A percentile compares a stretch with the other conserved stretches of the same genome.
Evolutionary conservation across 2,113 vertebrate species (phyloP).

Genomic region (Catharus bicknelli): DNA sequence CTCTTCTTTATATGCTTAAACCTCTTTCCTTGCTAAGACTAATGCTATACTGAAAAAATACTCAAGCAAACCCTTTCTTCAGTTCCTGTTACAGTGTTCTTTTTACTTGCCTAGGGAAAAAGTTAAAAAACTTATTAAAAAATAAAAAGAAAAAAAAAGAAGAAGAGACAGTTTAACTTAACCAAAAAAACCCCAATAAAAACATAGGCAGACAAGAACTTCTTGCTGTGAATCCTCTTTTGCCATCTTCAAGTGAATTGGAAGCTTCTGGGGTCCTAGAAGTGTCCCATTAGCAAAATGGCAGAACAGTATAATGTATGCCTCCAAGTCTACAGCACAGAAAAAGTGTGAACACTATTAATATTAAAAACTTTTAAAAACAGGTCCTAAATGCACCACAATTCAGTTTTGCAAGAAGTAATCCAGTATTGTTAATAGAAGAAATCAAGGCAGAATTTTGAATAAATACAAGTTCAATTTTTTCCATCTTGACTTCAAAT

Average conservation of each 20-base stretch:
- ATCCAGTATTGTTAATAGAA: neutral
- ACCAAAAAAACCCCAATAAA: rapidly evolving
- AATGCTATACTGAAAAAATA: neutral
- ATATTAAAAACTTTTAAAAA: neutral
- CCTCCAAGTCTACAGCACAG: neutral
- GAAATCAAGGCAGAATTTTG: neutral
- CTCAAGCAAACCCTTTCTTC: neutral
- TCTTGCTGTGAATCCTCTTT: neutral
- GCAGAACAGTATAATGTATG: neutral
- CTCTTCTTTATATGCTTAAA: neutral
- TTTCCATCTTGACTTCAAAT: neutral
- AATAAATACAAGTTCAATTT: neutral
- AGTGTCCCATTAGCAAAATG: neutral
- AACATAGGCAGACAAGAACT: neutral
- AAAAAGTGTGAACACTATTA: neutral
- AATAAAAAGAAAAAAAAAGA: no score
- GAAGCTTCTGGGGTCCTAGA: neutral
- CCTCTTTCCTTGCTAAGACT: neutral
- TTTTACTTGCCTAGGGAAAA: neutral
- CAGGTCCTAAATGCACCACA: neutral
- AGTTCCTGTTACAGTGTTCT: neutral
- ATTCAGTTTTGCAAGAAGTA: neutral
- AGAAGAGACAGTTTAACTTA: neutral
- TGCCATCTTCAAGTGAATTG: neutral
- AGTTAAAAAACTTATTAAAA: neutral